Evolutionary conservation across 2,888 invertebrate species (phyloP).

Genomic region (Diogma glabrata): DNA sequence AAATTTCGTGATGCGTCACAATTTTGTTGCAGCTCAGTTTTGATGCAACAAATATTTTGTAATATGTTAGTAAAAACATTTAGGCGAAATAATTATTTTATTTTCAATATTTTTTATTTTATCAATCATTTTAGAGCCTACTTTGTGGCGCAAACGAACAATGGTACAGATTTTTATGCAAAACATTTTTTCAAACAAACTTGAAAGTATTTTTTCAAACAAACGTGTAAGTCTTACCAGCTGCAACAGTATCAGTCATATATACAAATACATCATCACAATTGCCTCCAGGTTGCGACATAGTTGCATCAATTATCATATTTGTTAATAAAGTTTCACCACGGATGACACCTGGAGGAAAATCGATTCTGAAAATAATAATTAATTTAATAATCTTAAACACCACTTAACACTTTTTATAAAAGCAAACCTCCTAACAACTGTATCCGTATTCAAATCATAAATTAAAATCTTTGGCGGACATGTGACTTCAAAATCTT

Average conservation of each 20-base stretch:
- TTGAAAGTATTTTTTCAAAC: too few relatives aligned
- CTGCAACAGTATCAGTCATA: conserved; percentile 70
- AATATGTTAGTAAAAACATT: too few relatives aligned
- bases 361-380: conserved; percentile 48
- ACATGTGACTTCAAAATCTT: conserved; percentile 52
- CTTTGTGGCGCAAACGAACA: too few relatives aligned
- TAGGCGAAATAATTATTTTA: too few relatives aligned
- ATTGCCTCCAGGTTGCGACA: conserved; percentile 43
- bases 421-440: conserved; percentile 40
- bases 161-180: too few relatives aligned
- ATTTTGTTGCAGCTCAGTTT: too few relatives aligned
- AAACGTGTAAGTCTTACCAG: conserved; percentile 47
- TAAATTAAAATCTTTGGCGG: conserved; percentile 73
- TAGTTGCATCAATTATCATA: conserved; percentile 62
- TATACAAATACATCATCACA: conserved; percentile 73
- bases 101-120: too few relatives aligned
- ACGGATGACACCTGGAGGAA: conserved; percentile 62
- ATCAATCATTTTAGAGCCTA: too few relatives aligned
- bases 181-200: too few relatives aligned
- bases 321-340: conserved; percentile 68
- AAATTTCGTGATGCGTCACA: too few relatives aligned
- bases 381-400: not conserved
- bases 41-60: too few relatives aligned
- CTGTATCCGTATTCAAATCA: conserved; percentile 58
- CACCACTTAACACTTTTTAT: too few relatives aligned